Conservation (phyloP, 2,113 vertebrate species). For the Xiphias gladius region DNA sequence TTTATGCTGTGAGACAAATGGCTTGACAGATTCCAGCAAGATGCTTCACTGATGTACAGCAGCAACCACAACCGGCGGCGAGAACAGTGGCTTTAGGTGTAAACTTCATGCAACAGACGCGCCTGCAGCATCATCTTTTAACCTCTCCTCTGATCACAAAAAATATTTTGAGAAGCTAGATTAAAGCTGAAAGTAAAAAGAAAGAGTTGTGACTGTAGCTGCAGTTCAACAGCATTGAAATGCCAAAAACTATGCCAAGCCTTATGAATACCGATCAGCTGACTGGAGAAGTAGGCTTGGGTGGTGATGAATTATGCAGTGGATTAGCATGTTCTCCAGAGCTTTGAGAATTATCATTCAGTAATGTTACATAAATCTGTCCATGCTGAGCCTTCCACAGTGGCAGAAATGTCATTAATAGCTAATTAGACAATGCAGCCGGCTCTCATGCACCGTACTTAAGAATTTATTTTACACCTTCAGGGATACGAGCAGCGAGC, state of each 20-base stretch:
- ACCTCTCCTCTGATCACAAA: constrained; percentile 15
- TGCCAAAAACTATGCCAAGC: constrained; percentile 18
- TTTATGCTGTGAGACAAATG: constrained; percentile 66
- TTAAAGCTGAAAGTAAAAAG: constrained; percentile 4
- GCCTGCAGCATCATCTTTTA: constrained; percentile 2
- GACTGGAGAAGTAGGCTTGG: constrained; percentile 30
- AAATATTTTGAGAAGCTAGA: not conserved
- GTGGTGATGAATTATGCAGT: constrained; percentile 67
- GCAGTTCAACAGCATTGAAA: not conserved
- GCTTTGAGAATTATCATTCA: constrained; percentile 60
- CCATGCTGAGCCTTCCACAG: constrained; percentile 30
- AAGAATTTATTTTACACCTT: constrained; percentile 39
- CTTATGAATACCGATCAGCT: constrained; percentile 57
- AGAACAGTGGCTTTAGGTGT: not conserved
- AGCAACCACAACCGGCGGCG: constrained; percentile 21
- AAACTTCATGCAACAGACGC: not conserved
- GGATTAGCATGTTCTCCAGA: constrained; percentile 64
- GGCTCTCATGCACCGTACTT: constrained; percentile 23
- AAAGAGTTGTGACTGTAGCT: constrained; percentile 22
- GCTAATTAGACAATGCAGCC: constrained; percentile 59
- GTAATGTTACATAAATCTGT: constrained; percentile 59
- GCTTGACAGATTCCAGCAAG: constrained; percentile 41
- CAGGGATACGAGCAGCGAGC: constrained; percentile 1
- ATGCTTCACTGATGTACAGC: constrained; percentile 41
- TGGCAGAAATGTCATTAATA: constrained; percentile 66